A percentile compares a stretch with the other conserved stretches of the same genome.
Evolutionary conservation across 2,797 vertebrate genomes (phyloP).

Genomic region (Dallia pectoralis): DNA sequence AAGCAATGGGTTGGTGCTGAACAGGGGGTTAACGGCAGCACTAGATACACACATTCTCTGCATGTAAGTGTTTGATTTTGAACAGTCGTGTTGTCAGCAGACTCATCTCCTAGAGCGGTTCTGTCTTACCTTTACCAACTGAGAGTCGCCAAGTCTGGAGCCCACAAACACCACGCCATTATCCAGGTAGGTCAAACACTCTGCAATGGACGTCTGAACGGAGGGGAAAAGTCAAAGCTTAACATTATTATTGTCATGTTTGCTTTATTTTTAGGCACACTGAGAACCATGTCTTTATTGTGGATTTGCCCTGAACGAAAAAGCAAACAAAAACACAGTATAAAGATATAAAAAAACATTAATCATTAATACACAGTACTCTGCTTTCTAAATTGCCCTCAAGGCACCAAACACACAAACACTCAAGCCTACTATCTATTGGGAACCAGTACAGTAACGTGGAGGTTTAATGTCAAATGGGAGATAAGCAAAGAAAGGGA

Average conservation of each 20-base stretch:
- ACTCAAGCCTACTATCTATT: neutral
- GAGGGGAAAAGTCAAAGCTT: neutral
- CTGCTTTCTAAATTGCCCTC: no score
- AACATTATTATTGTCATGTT: no score
- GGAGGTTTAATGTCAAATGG: neutral
- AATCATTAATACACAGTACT: no score
- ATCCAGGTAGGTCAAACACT: constrained; percentile 96
- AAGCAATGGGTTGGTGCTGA: no score
- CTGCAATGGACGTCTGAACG: constrained; percentile 92
- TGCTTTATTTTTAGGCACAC: no score
- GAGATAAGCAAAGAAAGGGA: constrained; percentile 1
- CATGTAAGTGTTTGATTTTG: neutral
- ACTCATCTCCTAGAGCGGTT: neutral
- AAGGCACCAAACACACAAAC: neutral
- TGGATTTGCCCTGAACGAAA: no score
- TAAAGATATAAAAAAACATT: no score
- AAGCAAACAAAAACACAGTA: neutral
- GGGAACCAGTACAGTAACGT: neutral
- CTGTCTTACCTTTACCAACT: constrained; percentile 89
- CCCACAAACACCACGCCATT: constrained; percentile 98
- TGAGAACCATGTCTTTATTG: no score
- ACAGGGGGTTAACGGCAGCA: no score
- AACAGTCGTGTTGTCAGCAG: neutral
- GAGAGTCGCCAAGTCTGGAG: constrained; percentile 95
- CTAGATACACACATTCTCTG: neutral